Evolutionary conservation across 2,797 vertebrate species (phyloP), one percentile per base, ranked within the genome.

Genomic region (Spinibarbus caldwelli): DNA sequence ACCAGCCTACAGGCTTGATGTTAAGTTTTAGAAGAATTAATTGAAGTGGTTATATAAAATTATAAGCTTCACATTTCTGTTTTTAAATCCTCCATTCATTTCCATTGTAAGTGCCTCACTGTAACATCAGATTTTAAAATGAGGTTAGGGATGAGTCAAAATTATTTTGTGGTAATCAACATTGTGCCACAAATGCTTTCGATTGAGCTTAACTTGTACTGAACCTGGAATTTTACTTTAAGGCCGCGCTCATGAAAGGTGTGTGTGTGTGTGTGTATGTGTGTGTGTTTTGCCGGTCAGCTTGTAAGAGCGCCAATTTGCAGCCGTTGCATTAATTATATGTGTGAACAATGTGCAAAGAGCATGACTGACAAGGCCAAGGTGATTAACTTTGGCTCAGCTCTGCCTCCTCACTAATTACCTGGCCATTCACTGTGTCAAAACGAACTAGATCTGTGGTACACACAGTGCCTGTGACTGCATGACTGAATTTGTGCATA

Each of bases 331-430:
- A 78, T 84, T 82, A 79, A 89, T 88, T 82, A 89, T 83, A 82
- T 70, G 76, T 87, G 93, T 92, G 87, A 87, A 88, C 80, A 89
- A 86, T 93, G 93, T 92, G 92, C 73, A 59, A 86, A 76, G 87
- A 90, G 91, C 89, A 59, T 93, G 93, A 94, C 88, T 93, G 93
- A 94, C 93, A 94, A 92, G 93, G 91, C 92, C 92, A 91, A 89
- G 80, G 87, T 85, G 89, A 90, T 89, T 89, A 87, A 87, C 80
- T 78, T 78, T 73, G 76, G 82, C 68, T 78, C 73, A 72, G 80
- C 36, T 43, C 54, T 49, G 68, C 67, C 84, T 70, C 66, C 78
- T 82, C 62, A 73, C 87, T 89, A 94, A 95, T 95, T 94, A 94
- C 89, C 93, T 91, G 90, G 92, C 91, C 68, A 52, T 80, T 85